Evolutionary conservation across 2,797 vertebrate species (phyloP), one percentile per base, ranked within the genome.

Genomic region (Orientallactaga sibirica): DNA sequence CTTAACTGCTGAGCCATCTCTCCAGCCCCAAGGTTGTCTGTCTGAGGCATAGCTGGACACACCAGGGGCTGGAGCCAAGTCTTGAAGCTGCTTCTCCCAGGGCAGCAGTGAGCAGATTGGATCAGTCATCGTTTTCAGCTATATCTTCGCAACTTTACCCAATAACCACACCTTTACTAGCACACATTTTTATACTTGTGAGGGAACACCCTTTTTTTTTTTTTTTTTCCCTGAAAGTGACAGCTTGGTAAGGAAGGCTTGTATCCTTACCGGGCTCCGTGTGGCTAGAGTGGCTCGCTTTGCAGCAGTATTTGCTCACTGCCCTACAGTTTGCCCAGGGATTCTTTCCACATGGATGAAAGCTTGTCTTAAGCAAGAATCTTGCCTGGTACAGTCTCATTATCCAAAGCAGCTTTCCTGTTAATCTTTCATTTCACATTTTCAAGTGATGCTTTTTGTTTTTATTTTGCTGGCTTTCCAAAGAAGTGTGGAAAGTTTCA

Each of bases 401-500:
- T 82, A 86, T 73, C 14, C 75, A 85, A 93, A 68, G 22, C 24
- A 27, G 6, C 52, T 92, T 96, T 62, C 22, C 5, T 67, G 3
- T 75, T 83, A 75, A 43, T 37, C 71, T 92, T 92, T 88, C 19
- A 12, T n/a, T 85, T 43, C 9, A 37, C 2, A 1, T 93, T 88
- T 94, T 82, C 52, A 87, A 29, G 20, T 90, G 75, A 62, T 94
- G 24, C 43, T 55, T 81, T 87, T 73, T 86, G 3, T 41, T 93
- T 94, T 91, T 74, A 25, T 94, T 93, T 94, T 91, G 12, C 82
- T 85, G 64, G 20, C 24, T 93, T 94, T 77, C 70, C 33, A 86
- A 52, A 24, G 76, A 48, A 74, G n/a, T 75, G 12, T 48, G 41
- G 89, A 71, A 67, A 41, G 77, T 86, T 84, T 43, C 43, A 76